Evolutionary conservation across 2,113 vertebrate species (phyloP).

Genomic region (Cavia porcellus): DNA sequence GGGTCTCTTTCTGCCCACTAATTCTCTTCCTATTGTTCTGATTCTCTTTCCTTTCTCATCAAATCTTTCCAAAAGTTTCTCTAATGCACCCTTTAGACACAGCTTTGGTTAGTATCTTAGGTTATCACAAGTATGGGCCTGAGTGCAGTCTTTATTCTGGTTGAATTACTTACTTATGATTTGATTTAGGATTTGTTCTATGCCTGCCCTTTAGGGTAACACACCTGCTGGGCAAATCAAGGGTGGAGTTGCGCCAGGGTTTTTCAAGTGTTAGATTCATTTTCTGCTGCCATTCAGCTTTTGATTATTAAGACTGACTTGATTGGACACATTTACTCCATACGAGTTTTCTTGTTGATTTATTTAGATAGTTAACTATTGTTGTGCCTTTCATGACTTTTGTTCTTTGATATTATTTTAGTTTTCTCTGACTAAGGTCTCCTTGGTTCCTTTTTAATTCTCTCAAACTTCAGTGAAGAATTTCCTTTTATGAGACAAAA

Average conservation of each 20-base stretch:
- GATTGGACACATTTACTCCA: not conserved
- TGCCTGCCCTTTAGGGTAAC: not conserved
- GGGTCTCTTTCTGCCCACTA: not conserved
- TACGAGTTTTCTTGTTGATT: not conserved
- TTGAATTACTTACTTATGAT: not conserved
- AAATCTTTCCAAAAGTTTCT: not conserved
- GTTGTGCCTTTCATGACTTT: not conserved
- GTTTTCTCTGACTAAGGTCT: not conserved
- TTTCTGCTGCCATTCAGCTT: not conserved
- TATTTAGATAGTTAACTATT: not conserved
- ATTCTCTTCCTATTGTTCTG: not conserved
- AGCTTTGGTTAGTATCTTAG: not conserved
- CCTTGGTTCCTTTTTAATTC: not conserved
- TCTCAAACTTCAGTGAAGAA: not conserved
- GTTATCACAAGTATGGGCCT: not conserved
- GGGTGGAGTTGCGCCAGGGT: accelerated
- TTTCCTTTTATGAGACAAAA: not conserved
- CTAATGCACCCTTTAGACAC: no score
- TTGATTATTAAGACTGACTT: not conserved
- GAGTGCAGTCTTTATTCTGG: not conserved
- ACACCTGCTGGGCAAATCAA: not conserved
- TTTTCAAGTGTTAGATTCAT: not conserved
- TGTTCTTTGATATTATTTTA: not conserved
- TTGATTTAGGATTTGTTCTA: not conserved
- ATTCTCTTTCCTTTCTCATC: not conserved